These are phyloP conservation scores for Podarcis siculus DNA, from an alignment of 2,797 vertebrate genomes.

Conservation along the genomic window DNA sequence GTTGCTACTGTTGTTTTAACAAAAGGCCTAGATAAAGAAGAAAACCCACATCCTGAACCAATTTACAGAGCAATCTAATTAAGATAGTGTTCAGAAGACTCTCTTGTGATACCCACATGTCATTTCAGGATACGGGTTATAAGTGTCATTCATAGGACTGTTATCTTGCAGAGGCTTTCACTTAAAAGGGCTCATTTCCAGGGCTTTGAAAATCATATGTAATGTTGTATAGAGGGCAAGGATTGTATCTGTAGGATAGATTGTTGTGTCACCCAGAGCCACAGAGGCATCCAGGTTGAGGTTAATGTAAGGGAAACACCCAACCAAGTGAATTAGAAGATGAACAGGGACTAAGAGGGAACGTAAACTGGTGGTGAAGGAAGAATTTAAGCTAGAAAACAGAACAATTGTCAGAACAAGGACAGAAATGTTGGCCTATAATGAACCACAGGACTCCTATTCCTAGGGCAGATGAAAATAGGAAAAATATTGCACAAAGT, in stretches of 20 bases:
- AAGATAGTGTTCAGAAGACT: constrained; percentile 57
- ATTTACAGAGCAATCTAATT: constrained; percentile 70
- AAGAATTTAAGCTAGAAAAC: neutral
- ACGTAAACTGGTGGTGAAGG: neutral
- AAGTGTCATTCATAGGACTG: neutral
- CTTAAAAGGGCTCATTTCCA: neutral
- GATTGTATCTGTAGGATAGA: neutral
- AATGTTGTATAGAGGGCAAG: neutral
- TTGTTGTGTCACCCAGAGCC: neutral
- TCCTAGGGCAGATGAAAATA: constrained; percentile 5
- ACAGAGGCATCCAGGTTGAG: neutral
- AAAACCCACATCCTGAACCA: constrained; percentile 69
- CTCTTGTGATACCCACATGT: constrained; percentile 36
- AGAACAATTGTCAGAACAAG: neutral
- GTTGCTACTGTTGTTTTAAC: constrained; percentile 46
- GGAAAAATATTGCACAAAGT: neutral
- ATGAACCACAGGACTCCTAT: neutral
- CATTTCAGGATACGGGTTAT: constrained; percentile 2
- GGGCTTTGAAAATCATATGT: neutral
- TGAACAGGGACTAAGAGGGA: neutral
- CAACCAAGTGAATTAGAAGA: neutral
- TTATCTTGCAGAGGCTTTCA: neutral
- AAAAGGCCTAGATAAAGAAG: constrained; percentile 63
- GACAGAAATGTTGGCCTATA: neutral
- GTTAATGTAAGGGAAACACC: neutral